These are phyloP conservation scores for Hoplostethus atlanticus DNA, from an alignment of 2,797 vertebrate species.

Conservation along the genomic window DNA sequence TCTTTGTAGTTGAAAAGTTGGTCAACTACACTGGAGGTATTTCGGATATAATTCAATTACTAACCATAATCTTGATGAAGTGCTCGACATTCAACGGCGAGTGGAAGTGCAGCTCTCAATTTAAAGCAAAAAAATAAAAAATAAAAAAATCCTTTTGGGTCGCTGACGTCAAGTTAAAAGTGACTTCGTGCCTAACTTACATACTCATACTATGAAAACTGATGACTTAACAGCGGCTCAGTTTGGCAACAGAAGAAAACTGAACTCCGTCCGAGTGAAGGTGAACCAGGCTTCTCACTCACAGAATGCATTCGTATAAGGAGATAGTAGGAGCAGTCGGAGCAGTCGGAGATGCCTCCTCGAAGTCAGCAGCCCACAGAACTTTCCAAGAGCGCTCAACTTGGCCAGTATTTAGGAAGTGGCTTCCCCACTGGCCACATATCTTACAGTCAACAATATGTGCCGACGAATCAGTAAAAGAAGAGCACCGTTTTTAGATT, in stretches of 20 bases:
- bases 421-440: slow-evolving; percentile 32
- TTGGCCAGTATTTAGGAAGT: slow-evolving; percentile 64
- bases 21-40: too few species aligned
- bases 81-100: slow-evolving; percentile 22
- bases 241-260: slow-evolving; percentile 19
- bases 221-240: slow-evolving; percentile 3
- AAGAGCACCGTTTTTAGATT: too few species aligned
- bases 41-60: slow-evolving; percentile 58
- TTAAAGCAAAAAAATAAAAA: neutral
- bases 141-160: slow-evolving; percentile 42
- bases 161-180: slow-evolving; percentile 47
- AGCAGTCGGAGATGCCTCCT: slow-evolving; percentile 58
- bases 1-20: neutral
- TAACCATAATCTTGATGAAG: slow-evolving; percentile 79
- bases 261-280: slow-evolving; percentile 47
- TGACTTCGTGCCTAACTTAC: slow-evolving; percentile 26
- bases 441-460: neutral
- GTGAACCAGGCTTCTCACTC: slow-evolving; percentile 41
- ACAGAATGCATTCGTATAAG: slow-evolving; percentile 52
- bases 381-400: slow-evolving; percentile 66
- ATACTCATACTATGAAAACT: slow-evolving; percentile 19
- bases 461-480: too few species aligned
- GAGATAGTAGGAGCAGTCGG: slow-evolving; percentile 24
- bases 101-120: slow-evolving; percentile 37
- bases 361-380: slow-evolving; percentile 63